These are phyloP conservation scores for Ateles fusciceps DNA, from an alignment of 2,797 vertebrate species.

Conservation along the genomic window DNA sequence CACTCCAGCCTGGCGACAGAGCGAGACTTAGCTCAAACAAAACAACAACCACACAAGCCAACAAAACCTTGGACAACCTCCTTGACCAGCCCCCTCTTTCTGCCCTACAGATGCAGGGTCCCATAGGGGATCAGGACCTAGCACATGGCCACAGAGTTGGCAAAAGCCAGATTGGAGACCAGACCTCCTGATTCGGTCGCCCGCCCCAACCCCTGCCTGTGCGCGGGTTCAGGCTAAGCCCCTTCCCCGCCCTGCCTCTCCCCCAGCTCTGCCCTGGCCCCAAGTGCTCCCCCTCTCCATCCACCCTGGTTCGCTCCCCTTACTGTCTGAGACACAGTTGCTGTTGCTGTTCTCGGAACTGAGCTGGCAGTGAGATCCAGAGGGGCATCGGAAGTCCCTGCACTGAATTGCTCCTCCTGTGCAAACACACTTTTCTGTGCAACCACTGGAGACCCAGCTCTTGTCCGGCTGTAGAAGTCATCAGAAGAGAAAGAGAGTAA, in stretches of 20 bases:
- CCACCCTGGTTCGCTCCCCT: conserved; percentile 42
- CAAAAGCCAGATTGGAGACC: background rate
- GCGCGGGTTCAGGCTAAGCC: background rate
- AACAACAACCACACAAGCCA: too few species aligned
- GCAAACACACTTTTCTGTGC: conserved; percentile 84
- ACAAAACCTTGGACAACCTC: background rate
- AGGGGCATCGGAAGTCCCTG: conserved; percentile 77
- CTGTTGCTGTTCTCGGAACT: conserved; percentile 70
- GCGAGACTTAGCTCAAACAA: too few species aligned
- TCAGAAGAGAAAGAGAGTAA: background rate
- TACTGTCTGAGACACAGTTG: conserved; percentile 78
- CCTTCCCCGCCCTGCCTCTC: background rate
- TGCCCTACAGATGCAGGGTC: background rate
- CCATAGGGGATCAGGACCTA: background rate
- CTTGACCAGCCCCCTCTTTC: background rate
- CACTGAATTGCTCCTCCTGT: conserved; percentile 78
- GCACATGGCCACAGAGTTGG: background rate
- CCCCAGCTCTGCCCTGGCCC: background rate
- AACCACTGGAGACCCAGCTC: conserved; percentile 85
- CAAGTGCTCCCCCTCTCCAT: background rate
- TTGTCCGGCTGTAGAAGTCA: conserved; percentile 84
- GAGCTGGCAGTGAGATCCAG: conserved; percentile 82
- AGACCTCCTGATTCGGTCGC: background rate
- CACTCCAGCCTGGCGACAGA: too few species aligned
- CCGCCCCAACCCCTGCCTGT: background rate